Conservation (phyloP, 2,113 vertebrate species). For the Lagenorhynchus albirostris region DNA sequence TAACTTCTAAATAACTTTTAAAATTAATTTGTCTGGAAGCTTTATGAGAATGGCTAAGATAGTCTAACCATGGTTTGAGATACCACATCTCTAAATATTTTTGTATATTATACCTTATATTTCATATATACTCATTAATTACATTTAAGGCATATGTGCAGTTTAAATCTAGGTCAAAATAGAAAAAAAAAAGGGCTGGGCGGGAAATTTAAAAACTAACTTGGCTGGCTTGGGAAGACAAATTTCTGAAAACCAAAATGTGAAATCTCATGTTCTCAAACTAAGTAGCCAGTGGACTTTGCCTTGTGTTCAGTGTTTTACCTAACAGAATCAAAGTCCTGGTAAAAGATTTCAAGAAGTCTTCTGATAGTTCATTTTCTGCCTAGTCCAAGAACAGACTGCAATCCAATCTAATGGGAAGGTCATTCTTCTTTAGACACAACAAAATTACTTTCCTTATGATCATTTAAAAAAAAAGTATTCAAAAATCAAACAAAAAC, state of each 20-base stretch:
- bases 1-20: not conserved
- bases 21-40: not conserved
- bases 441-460: conserved; percentile 54
- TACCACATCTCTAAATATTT: conserved; percentile 15
- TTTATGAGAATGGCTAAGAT: not conserved
- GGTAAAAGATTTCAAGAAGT: conserved; percentile 30
- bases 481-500: conserved; percentile 39
- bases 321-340: conserved; percentile 45
- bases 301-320: conserved; percentile 45
- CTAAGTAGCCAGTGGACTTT: conserved; percentile 29
- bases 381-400: conserved; percentile 20
- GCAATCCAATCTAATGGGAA: conserved; percentile 34
- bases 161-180: conserved; percentile 48
- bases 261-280: conserved; percentile 26
- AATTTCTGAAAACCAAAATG: conserved; percentile 44
- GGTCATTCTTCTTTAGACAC: conserved; percentile 53
- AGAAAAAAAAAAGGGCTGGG: not conserved
- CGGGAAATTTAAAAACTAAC: not conserved
- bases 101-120: not conserved
- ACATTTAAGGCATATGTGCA: not conserved
- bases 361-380: conserved; percentile 40
- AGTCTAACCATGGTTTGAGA: not conserved
- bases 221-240: not conserved
- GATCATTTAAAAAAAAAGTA: not conserved
- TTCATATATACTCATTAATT: not conserved